phyloP scores from a whole-genome alignment of 1,140 invertebrate species.

The Polyergus mexicanus region DNA sequence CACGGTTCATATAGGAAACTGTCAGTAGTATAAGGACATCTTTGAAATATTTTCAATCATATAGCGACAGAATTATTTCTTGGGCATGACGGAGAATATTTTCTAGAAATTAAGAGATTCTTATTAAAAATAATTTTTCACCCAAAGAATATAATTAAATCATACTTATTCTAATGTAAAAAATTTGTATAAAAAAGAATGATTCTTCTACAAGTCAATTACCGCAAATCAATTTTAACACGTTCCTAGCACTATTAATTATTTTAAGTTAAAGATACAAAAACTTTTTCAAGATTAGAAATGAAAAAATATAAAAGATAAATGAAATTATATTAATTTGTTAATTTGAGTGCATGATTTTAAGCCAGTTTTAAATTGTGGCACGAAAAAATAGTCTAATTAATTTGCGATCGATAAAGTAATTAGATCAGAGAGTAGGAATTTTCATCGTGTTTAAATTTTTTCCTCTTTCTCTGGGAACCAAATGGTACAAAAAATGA shows the following conservation, averaged over 20 bases:
- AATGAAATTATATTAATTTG: not conserved
- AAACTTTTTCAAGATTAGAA: not conserved
- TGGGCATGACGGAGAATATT: not conserved
- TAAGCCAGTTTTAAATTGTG: not conserved
- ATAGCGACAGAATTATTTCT: constrained; percentile 13
- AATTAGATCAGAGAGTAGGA: constrained; percentile 8
- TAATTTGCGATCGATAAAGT: not conserved
- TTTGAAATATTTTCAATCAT: constrained; percentile 35
- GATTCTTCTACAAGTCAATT: not conserved
- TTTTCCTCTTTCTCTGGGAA: not conserved
- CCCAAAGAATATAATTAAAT: constrained; percentile 7
- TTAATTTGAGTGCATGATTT: not conserved
- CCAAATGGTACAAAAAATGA: not conserved
- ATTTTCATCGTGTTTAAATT: not conserved
- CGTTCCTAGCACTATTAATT: not conserved
- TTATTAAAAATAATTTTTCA: not conserved
- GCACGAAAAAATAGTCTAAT: not conserved
- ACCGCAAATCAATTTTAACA: not conserved
- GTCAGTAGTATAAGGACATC: constrained; percentile 13
- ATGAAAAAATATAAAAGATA: not conserved
- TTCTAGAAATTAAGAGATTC: not conserved
- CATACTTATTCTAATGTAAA: not conserved
- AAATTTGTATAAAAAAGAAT: not conserved
- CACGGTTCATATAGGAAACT: constrained; percentile 25
- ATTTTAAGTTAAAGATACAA: not conserved